These are phyloP conservation scores for Ellobius talpinus DNA, from an alignment of 2,113 vertebrate species.

Conservation along the genomic window DNA sequence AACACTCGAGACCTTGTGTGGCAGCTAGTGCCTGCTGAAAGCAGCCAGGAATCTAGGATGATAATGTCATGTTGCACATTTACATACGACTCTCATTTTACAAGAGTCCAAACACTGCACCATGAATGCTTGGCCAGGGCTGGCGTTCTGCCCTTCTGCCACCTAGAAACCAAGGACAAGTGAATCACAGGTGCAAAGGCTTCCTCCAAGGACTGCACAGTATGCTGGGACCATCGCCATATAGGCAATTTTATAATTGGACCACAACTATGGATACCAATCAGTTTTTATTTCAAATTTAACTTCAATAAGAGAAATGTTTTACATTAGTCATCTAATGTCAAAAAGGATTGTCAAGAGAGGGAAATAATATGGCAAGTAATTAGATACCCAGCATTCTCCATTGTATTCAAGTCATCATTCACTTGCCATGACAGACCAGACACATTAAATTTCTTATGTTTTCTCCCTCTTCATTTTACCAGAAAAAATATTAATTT, in stretches of 20 bases:
- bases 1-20: constrained; percentile 83
- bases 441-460: not conserved
- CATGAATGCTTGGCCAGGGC: constrained; percentile 65
- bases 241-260: constrained; percentile 38
- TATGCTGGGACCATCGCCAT: not conserved
- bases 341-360: constrained; percentile 35
- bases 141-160: constrained; percentile 58
- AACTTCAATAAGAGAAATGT: constrained; percentile 49
- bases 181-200: constrained; percentile 33
- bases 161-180: constrained; percentile 28
- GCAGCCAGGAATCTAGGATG: constrained; percentile 80
- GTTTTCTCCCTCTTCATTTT: constrained; percentile 9
- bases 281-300: constrained; percentile 59
- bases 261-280: constrained; percentile 39
- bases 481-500: constrained; percentile 55
- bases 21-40: constrained; percentile 80
- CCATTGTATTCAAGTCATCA: not conserved
- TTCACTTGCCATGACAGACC: constrained; percentile 36
- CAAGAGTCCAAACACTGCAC: constrained; percentile 67
- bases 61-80: constrained; percentile 84
- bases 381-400: not conserved
- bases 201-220: constrained; percentile 19
- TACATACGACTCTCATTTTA: constrained; percentile 80
- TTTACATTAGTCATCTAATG: constrained; percentile 45
- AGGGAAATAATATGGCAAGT: not conserved